Evolutionary conservation across 2,797 vertebrate species (phyloP).

Genomic region (Rallus crepitans): DNA sequence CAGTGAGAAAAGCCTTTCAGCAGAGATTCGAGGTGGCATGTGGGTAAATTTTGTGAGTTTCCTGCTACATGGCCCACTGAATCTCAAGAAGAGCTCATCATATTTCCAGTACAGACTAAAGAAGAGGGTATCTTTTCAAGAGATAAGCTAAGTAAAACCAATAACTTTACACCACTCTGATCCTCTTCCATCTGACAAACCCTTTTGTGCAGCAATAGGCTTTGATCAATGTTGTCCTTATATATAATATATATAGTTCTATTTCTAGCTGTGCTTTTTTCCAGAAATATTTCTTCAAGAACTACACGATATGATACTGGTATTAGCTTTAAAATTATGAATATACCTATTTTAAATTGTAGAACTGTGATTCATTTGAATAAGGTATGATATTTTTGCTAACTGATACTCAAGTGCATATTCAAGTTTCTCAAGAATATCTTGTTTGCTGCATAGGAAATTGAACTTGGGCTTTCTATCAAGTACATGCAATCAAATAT

Average conservation of each 20-base stretch:
- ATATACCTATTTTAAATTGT: constrained; percentile 49
- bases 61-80: neutral
- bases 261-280: constrained; percentile 65
- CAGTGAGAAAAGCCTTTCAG: neutral
- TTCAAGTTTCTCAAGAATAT: constrained; percentile 40
- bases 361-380: constrained; percentile 45
- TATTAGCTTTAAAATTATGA: constrained; percentile 46
- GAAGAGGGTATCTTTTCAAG: neutral
- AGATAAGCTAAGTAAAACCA: neutral
- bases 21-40: neutral
- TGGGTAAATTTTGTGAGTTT: neutral
- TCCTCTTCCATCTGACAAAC: constrained; percentile 49
- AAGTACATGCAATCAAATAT: constrained; percentile 33
- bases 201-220: constrained; percentile 54
- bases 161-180: neutral
- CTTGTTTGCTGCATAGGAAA: constrained; percentile 54
- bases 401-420: constrained; percentile 21
- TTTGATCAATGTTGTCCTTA: constrained; percentile 47
- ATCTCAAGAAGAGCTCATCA: neutral
- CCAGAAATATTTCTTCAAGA: constrained; percentile 21
- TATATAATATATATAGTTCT: constrained; percentile 67
- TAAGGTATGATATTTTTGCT: constrained; percentile 53
- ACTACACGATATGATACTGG: neutral
- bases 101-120: neutral
- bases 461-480: constrained; percentile 49